Evolutionary conservation across 2,797 vertebrate species (phyloP).

Genomic region (Premnoplex brunnescens): DNA sequence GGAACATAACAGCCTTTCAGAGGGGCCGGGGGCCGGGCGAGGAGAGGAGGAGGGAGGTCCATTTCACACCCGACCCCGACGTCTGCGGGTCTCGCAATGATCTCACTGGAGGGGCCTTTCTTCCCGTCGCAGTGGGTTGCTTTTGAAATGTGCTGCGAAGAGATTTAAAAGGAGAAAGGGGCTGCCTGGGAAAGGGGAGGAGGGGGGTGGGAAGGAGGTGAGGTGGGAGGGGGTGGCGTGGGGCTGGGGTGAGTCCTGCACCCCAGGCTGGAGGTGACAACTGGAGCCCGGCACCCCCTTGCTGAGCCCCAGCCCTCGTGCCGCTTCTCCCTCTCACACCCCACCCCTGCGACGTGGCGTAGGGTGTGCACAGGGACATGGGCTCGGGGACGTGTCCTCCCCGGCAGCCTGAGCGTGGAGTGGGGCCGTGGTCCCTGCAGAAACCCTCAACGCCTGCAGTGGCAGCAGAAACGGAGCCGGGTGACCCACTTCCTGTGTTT

Average conservation of each 20-base stretch:
- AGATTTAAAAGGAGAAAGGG: background rate
- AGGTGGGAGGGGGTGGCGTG: background rate
- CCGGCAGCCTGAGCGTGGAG: rapidly evolving
- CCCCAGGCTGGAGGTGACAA: background rate
- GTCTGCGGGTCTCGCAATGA: conserved; percentile 42
- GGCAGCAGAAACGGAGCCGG: rapidly evolving
- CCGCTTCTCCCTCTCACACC: background rate
- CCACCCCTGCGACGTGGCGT: background rate
- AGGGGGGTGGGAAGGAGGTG: background rate
- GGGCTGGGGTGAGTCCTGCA: background rate
- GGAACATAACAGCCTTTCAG: conserved; percentile 45
- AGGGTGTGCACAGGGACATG: rapidly evolving
- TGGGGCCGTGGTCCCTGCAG: background rate
- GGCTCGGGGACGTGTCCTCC: background rate
- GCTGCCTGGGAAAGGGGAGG: conserved; percentile 9
- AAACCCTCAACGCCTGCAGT: background rate
- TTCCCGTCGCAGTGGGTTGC: background rate
- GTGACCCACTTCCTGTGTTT: background rate
- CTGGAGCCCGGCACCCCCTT: background rate
- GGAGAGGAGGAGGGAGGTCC: background rate
- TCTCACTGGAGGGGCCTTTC: conserved; percentile 43
- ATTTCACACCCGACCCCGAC: background rate
- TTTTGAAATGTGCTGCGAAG: background rate
- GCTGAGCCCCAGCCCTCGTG: background rate
- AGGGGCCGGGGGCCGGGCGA: background rate